Evolutionary conservation across 2,888 invertebrate species (phyloP).

Genomic region (Ditylenchus weischeri): DNA sequence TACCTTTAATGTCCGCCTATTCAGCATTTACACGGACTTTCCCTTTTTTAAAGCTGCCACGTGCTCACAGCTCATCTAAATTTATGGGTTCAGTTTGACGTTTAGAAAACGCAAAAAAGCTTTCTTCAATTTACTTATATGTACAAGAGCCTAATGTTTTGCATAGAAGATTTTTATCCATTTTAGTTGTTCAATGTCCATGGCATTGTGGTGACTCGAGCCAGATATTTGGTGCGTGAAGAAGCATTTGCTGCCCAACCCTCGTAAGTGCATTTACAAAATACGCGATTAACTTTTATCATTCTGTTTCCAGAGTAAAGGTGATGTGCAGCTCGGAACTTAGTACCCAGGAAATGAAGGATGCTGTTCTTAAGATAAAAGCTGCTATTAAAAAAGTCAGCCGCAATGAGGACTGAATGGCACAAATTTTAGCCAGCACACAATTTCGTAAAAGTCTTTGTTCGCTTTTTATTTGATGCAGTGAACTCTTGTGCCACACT

Average conservation of each 20-base stretch:
- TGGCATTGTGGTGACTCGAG: slow-evolving; percentile 59
- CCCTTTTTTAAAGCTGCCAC: too few relatives aligned
- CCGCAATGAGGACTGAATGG: neutral
- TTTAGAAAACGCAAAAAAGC: too few relatives aligned
- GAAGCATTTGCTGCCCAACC: slow-evolving; percentile 60
- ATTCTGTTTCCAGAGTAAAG: slow-evolving; percentile 41
- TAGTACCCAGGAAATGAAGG: slow-evolving; percentile 40
- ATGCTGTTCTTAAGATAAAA: slow-evolving; percentile 23
- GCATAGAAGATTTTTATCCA: neutral
- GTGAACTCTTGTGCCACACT: too few relatives aligned
- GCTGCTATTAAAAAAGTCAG: slow-evolving; percentile 14
- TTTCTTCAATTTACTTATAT: too few relatives aligned
- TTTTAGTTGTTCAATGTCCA: slow-evolving; percentile 27
- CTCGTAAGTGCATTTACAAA: slow-evolving; percentile 53
- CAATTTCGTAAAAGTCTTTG: too few relatives aligned
- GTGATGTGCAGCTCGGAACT: slow-evolving; percentile 50
- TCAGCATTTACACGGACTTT: too few relatives aligned
- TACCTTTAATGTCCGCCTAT: too few relatives aligned
- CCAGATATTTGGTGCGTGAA: slow-evolving; percentile 61
- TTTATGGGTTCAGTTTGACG: too few relatives aligned
- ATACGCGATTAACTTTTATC: neutral
- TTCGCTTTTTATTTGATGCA: too few relatives aligned
- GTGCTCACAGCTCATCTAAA: too few relatives aligned
- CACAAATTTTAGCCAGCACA: too few relatives aligned
- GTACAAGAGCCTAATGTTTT: too few relatives aligned